phyloP scores from a whole-genome alignment of 1,140 invertebrate species.

The Gonioctena quinquepunctata region DNA sequence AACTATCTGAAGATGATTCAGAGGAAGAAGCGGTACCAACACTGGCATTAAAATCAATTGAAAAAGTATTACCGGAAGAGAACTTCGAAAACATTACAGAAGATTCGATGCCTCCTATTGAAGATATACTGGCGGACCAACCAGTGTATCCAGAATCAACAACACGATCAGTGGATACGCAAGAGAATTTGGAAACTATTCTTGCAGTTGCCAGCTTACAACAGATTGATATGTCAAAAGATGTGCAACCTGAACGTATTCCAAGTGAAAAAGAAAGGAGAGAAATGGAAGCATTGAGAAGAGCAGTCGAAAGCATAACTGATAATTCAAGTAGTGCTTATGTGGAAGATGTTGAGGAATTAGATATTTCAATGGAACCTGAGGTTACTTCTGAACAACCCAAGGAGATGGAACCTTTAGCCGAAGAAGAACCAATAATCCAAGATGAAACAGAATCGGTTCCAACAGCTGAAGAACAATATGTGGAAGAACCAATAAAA shows the following conservation, averaged over 20 bases:
- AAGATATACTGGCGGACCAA: not conserved
- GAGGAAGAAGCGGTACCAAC: constrained; percentile 5
- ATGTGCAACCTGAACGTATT: not conserved
- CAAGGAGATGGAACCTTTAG: too few relatives aligned
- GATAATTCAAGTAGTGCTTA: constrained; percentile 22
- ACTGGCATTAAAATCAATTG: not conserved
- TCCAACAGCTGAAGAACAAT: not conserved
- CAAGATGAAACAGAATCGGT: not conserved
- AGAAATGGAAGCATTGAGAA: constrained; percentile 35
- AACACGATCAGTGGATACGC: not conserved
- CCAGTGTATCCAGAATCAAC: not conserved
- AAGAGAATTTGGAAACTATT: constrained; percentile 36
- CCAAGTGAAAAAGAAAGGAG: constrained; percentile 31
- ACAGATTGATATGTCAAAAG: constrained; percentile 20
- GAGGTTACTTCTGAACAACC: too few relatives aligned
- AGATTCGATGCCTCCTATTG: not conserved
- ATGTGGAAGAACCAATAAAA: too few relatives aligned
- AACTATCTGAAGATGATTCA: constrained; percentile 15
- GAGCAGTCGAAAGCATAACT: constrained; percentile 32
- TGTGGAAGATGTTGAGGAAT: constrained; percentile 1
- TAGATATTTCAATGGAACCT: not conserved
- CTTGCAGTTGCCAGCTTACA: constrained; percentile 35
- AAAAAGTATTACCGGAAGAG: not conserved
- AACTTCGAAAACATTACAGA: not conserved
- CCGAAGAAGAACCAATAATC: not conserved